Evolutionary conservation across 2,113 vertebrate species (phyloP).

Genomic region (Heliornis fulica): DNA sequence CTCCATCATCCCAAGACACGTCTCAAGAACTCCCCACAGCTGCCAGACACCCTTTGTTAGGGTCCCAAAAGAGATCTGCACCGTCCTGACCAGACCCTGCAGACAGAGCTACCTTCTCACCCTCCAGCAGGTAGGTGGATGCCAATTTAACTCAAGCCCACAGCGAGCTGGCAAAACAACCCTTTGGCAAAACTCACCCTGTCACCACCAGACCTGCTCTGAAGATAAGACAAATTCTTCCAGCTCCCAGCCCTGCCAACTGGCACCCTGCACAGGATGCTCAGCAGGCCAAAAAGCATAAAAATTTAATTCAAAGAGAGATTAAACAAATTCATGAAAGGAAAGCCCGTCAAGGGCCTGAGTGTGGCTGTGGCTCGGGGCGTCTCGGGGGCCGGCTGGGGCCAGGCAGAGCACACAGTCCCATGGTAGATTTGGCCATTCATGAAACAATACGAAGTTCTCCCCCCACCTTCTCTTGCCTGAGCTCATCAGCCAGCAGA

Average conservation of each 20-base stretch:
- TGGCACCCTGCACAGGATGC: slow-evolving; percentile 29
- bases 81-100: background rate
- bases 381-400: background rate
- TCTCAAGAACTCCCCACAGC: background rate
- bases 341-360: background rate
- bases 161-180: background rate
- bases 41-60: background rate
- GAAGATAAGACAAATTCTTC: slow-evolving; percentile 7
- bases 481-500: background rate
- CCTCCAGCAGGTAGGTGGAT: background rate
- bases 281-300: slow-evolving; percentile 5
- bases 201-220: slow-evolving; percentile 11
- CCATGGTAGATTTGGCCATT: background rate
- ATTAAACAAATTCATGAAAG: background rate
- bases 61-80: background rate
- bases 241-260: slow-evolving; percentile 3
- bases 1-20: background rate
- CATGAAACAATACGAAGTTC: background rate
- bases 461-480: background rate
- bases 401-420: background rate
- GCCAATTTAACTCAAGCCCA: background rate
- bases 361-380: accelerated
- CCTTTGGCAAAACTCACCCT: background rate
- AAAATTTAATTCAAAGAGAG: background rate
- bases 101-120: background rate